Evolutionary conservation across 2,797 vertebrate genomes (phyloP), one percentile per base, ranked within the genome.

Genomic region (Spinus olivaceus): DNA sequence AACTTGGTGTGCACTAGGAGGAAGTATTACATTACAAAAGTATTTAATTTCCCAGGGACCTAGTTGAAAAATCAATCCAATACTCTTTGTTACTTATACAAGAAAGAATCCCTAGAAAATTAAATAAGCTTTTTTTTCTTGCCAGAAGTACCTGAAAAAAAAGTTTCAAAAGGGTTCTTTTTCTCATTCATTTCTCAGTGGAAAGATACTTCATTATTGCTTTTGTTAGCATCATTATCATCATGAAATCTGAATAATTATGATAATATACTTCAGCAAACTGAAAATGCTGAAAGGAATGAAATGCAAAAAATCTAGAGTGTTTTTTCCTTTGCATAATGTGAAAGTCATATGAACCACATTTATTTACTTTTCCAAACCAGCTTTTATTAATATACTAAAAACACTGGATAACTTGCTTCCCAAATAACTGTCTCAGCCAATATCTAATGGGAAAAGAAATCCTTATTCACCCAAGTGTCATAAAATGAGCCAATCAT

Each of bases 221-320:
- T 73, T 94, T 89, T 93, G 54, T 84, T 87, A 61, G 64, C 60
- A 53, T 74, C 69, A 74, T 73, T 94, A 94, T 94, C 47, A 54
- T 65, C 6, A 49, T 54, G 50, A 51, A 91, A 67, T 92, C 61
- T 69, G 65, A 91, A 67, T 61, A 94, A 80, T 81, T 77, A 44
- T 61, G 87, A 72, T 42, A 70, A 59, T 65, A 81, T 41, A 83
- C n/a, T 63, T 83, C 19, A 2, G n/a, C 47, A 86, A 92, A 72
- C 66, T 63, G 51, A 41, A 88, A 93, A 83, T 27, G n/a, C 8
- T 72, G 61, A 86, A 65, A 93, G 27, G 65, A 91, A 65, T 63
- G 30, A 59, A 85, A 20, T 33, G 32, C 32, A 74, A 92, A 84
- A 57, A 72, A 51, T 7, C 3, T 37, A 37, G n/a, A 60, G 8